Evolutionary conservation across 2,113 vertebrate species (phyloP).

Genomic region (Taurulus bubalis): DNA sequence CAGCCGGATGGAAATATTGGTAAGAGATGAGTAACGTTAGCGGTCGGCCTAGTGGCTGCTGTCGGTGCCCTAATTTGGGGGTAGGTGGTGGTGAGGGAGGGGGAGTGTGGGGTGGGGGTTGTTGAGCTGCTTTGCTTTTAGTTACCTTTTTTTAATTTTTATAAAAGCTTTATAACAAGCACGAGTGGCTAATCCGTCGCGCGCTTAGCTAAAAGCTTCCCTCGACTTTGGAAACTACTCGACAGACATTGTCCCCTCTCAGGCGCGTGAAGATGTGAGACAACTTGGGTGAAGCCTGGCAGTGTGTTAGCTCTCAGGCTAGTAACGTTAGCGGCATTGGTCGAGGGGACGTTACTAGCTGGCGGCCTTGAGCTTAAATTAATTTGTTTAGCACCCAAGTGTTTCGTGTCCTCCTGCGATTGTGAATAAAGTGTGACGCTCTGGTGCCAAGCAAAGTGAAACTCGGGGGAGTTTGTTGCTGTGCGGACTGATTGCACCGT

Average conservation of each 20-base stretch:
- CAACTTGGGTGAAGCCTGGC: conserved; percentile 71
- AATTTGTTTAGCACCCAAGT: not conserved
- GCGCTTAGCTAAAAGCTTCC: not conserved
- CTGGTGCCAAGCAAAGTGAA: conserved; percentile 64
- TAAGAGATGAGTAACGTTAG: conserved; percentile 78
- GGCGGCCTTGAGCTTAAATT: conserved; percentile 12
- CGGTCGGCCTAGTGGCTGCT: conserved; percentile 79
- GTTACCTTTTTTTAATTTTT: conserved; percentile 7
- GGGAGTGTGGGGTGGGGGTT: conserved; percentile 64
- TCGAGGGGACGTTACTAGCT: conserved; percentile 14
- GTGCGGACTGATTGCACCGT: conserved; percentile 64
- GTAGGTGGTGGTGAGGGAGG: conserved; percentile 27
- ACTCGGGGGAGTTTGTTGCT: conserved; percentile 61
- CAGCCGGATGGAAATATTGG: conserved; percentile 75
- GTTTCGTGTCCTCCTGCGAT: not conserved
- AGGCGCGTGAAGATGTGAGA: conserved; percentile 61
- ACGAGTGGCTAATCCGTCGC: conserved; percentile 13
- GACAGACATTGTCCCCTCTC: conserved; percentile 27
- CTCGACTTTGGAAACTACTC: conserved; percentile 40
- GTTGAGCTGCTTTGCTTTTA: conserved; percentile 35
- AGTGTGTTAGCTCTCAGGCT: conserved; percentile 71
- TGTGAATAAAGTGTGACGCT: conserved; percentile 63
- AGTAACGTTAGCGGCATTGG: conserved; percentile 41
- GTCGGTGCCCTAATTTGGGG: conserved; percentile 73
- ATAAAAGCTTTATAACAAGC: conserved; percentile 2